These are phyloP conservation scores for Teinopalpus imperialis DNA, from an alignment of 2,888 invertebrate species.

Conservation along the genomic window DNA sequence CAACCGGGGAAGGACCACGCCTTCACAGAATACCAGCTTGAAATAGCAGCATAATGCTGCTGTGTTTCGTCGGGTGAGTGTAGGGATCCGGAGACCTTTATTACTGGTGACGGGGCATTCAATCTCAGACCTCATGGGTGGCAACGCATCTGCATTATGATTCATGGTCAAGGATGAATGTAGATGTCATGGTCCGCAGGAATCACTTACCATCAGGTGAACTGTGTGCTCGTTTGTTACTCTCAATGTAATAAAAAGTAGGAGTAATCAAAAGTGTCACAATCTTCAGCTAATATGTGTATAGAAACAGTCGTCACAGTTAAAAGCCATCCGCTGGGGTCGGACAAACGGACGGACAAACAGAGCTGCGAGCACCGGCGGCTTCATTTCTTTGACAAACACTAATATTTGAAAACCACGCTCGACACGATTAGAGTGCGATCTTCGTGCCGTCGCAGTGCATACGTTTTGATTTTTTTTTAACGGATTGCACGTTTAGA, in stretches of 20 bases:
- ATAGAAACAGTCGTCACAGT: constrained; percentile 32
- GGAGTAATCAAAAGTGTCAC: constrained; percentile 2
- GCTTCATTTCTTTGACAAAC: constrained; percentile 76
- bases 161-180: no score
- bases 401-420: constrained; percentile 75
- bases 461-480: constrained; percentile 26
- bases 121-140: no score
- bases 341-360: constrained; percentile 44
- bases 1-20: no score
- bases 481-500: constrained; percentile 1
- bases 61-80: no score
- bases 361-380: constrained; percentile 32
- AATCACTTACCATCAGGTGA: no score
- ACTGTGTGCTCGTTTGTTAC: no score
- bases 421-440: constrained; percentile 57
- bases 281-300: constrained; percentile 12
- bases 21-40: no score
- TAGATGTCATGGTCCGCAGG: no score
- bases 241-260: background rate
- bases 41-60: no score
- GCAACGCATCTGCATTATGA: no score
- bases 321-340: constrained; percentile 48
- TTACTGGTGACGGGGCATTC: no score
- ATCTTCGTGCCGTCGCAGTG: constrained; percentile 44
- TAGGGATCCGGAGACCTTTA: no score